A percentile compares a stretch with the other conserved stretches of the same genome.
Conservation (phyloP, 2,797 vertebrate genomes). For the Sarcoramphus papa region DNA sequence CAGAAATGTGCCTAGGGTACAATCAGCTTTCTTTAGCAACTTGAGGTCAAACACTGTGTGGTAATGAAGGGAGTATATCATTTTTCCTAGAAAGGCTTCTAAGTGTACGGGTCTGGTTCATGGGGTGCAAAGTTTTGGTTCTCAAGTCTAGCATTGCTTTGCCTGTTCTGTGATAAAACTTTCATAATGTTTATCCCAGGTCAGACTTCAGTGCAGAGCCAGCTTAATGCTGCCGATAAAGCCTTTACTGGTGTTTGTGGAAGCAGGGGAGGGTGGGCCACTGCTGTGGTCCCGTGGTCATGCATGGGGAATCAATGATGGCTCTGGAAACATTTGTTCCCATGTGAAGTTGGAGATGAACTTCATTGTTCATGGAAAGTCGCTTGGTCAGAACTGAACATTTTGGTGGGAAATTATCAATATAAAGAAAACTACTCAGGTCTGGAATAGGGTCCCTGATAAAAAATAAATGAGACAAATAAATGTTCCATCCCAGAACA, state of each 20-base stretch:
- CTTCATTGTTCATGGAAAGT: not conserved
- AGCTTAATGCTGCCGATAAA: not conserved
- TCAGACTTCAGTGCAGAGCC: not conserved
- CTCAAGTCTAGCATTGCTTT: not conserved
- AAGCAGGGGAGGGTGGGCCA: not conserved
- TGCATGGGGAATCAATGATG: not conserved
- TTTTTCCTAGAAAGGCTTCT: not conserved
- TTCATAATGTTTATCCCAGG: not conserved
- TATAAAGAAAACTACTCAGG: not conserved
- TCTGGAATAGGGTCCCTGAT: not conserved
- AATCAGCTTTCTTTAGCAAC: not conserved
- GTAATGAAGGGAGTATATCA: not conserved
- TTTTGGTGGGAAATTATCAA: not conserved
- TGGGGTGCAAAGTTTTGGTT: not conserved
- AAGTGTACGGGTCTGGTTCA: not conserved
- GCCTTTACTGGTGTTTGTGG: not conserved
- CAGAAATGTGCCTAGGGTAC: not conserved
- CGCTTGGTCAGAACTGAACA: not conserved
- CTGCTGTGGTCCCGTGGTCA: accelerated
- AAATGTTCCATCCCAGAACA: accelerated
- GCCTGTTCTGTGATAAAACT: not conserved
- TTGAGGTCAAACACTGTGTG: not conserved
- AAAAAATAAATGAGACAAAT: not conserved
- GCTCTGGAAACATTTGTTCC: not conserved
- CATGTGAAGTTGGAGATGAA: not conserved